Evolutionary conservation across 2,888 invertebrate species (phyloP).

Genomic region (Timema podura): DNA sequence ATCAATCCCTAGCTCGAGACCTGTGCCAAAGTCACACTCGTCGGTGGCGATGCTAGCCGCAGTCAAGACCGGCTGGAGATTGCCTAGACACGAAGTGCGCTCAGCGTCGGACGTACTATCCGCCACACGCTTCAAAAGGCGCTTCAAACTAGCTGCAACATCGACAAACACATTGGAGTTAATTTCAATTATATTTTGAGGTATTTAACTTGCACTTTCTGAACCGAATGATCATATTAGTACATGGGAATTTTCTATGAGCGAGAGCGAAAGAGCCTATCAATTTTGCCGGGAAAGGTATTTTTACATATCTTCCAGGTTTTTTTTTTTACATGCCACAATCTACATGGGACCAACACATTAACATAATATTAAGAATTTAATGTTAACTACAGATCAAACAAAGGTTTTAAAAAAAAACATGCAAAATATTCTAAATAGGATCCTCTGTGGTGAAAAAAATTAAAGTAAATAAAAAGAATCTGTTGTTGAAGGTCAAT

Average conservation of each 20-base stretch:
- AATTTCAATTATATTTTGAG: not conserved
- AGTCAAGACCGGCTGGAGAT: slow-evolving; percentile 76
- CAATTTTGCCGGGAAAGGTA: too few species aligned
- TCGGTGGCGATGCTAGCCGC: slow-evolving; percentile 86
- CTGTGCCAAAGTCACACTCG: slow-evolving; percentile 93
- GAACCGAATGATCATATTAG: too few species aligned
- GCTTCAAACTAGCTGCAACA: slow-evolving; percentile 60
- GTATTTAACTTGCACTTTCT: too few species aligned
- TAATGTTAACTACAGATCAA: not conserved
- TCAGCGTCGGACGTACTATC: slow-evolving; percentile 56
- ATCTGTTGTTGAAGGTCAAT: too few species aligned
- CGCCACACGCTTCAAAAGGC: slow-evolving; percentile 62
- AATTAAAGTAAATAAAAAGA: too few species aligned
- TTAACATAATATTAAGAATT: not conserved
- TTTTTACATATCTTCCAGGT: too few species aligned
- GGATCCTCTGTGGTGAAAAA: too few species aligned
- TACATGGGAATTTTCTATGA: too few species aligned
- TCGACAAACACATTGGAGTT: not conserved
- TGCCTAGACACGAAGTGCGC: slow-evolving; percentile 58
- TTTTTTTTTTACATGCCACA: too few species aligned
- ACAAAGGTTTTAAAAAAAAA: not conserved
- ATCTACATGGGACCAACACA: too few species aligned
- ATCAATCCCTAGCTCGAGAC: slow-evolving; percentile 82
- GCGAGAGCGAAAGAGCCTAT: too few species aligned
- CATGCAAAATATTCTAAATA: not conserved